Conservation (phyloP, 2,888 invertebrate species). For the Dugesia japonica region DNA sequence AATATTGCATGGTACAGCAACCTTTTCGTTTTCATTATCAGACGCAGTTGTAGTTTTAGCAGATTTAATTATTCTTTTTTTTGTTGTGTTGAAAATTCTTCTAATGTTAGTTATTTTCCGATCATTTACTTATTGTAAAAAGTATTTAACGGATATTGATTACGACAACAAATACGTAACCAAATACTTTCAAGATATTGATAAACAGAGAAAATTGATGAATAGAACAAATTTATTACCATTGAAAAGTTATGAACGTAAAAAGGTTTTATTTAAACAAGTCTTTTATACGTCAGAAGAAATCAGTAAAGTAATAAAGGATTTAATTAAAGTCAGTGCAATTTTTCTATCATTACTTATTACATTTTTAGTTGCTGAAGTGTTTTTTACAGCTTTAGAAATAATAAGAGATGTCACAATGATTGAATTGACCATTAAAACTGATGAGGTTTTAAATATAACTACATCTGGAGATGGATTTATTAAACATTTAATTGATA, state of each 20-base stretch:
- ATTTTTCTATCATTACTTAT: neutral
- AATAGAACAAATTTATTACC: constrained; percentile 9
- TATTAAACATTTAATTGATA: constrained; percentile 14
- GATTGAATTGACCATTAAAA: neutral
- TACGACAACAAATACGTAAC: neutral
- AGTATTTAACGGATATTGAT: neutral
- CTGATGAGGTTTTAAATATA: neutral
- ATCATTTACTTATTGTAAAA: constrained; percentile 4
- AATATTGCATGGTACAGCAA: neutral
- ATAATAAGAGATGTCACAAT: neutral
- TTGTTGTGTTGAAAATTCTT: neutral
- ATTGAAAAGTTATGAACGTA: neutral
- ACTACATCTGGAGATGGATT: neutral
- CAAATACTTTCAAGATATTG: neutral
- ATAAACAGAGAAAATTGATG: neutral
- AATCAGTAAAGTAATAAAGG: neutral
- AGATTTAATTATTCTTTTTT: neutral
- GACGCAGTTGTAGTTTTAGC: neutral
- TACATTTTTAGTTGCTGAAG: constrained; percentile 2
- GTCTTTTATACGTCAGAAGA: neutral
- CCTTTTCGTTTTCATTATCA: neutral
- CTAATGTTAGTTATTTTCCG: constrained; percentile 12
- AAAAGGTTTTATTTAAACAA: neutral
- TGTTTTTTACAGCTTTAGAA: neutral
- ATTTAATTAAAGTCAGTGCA: neutral